Base-by-base conservation (phyloP, 2,797 vertebrate species). In the Oreortyx pictus region DNA sequence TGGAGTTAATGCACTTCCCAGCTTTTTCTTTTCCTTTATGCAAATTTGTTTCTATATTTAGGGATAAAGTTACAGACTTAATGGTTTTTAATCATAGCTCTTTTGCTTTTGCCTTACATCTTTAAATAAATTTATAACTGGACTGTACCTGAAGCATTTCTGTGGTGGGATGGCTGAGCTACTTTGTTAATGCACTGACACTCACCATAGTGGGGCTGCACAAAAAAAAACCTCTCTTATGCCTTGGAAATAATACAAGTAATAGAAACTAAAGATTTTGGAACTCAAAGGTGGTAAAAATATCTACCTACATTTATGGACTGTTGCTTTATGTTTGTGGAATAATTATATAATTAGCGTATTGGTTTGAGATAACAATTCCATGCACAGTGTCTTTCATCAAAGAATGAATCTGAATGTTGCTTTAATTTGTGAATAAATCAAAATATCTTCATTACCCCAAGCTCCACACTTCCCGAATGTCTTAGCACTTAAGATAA, bases 1-100 rank as follows among this genome's bases (percentile, higher is more conserved):
- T 93, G 61, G 65, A 75, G 59, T 81, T 90, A 95, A 97, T 92
- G 44, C 20, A 94, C 23, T 65, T 77, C 31, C 79, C 59, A 77
- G 72, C 47, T 93, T 88, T 92, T 35, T 35, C n/a, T 90, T 82
- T 92, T 90, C 68, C 50, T 68, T 76, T 59, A 23, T 57, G 75
- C 12, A n/a, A 49, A 24, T 60, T 91, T 64, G 9, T 75, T 92
- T 29, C 24, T 49, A 14, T 66, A 47, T 62, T 83, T 57, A 64
- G 50, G 24, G 4, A 39, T 41, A 60, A 62, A 86, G 29, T 47
- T 11, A 6, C 49, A 31, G 33, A 70, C 6, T 67, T 82, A 6
- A 8, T 29, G 50, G 1, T 4, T 93, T 92, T 86, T 52, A 41
- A 41, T 89, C 90, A 88, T 39, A 84, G 59, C 31, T 39, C 46